Evolutionary conservation across 2,888 invertebrate species (phyloP).

Genomic region (Parochlus steinenii): DNA sequence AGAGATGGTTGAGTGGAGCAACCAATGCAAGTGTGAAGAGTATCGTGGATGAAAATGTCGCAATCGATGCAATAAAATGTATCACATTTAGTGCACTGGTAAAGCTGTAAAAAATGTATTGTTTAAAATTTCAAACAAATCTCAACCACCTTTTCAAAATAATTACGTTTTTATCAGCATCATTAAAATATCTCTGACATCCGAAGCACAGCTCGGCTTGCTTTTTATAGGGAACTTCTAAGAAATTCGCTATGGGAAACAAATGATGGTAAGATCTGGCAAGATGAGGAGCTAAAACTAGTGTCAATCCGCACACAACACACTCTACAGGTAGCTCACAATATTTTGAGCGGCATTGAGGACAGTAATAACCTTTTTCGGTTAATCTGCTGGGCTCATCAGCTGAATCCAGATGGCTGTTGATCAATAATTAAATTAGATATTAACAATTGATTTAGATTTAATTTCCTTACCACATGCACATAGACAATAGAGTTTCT

Average conservation of each 20-base stretch:
- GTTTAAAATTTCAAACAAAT: slow-evolving; percentile 15
- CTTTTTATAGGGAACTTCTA: slow-evolving; percentile 47
- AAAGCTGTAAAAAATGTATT: slow-evolving; percentile 46
- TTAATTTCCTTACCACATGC: slow-evolving; percentile 60
- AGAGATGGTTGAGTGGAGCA: slow-evolving; percentile 52
- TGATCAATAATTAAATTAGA: slow-evolving; percentile 16
- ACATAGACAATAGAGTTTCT: slow-evolving; percentile 62
- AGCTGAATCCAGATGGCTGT: slow-evolving; percentile 63
- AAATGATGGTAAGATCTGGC: slow-evolving; percentile 96
- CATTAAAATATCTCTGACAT: slow-evolving; percentile 52
- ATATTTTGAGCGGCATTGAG: slow-evolving; percentile 95
- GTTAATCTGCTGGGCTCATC: slow-evolving; percentile 50
- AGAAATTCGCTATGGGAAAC: slow-evolving; percentile 78
- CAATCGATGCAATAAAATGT: slow-evolving; percentile 86
- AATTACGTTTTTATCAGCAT: slow-evolving; percentile 55
- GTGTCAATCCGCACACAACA: slow-evolving; percentile 81
- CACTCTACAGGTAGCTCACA: slow-evolving; percentile 97
- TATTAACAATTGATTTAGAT: slow-evolving; percentile 1
- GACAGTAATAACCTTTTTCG: slow-evolving; percentile 70
- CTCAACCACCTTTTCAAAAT: slow-evolving; percentile 4
- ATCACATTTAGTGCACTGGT: slow-evolving; percentile 61
- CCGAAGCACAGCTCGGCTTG: slow-evolving; percentile 49
- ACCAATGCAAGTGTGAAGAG: slow-evolving; percentile 90
- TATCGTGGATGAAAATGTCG: slow-evolving; percentile 85
- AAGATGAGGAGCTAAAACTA: slow-evolving; percentile 95